phyloP scores from a whole-genome alignment of 2,888 invertebrate species.

The Chymomyza amoena region DNA sequence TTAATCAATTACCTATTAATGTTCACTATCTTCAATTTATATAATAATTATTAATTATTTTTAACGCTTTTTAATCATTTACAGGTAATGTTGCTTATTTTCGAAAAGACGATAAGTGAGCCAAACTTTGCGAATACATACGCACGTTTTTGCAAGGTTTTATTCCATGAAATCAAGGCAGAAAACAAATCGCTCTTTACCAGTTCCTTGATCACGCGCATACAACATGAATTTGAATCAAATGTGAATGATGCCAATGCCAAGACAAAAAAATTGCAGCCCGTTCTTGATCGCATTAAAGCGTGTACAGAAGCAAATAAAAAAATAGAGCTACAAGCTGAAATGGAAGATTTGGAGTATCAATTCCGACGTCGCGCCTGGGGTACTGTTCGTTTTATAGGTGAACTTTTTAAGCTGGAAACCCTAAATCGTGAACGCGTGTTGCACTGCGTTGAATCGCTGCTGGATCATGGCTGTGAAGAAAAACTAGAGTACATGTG shows the following conservation, averaged over 20 bases:
- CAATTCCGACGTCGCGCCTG: constrained; percentile 76
- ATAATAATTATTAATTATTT: background rate
- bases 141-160: constrained; percentile 75
- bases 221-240: constrained; percentile 74
- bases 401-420: constrained; percentile 75
- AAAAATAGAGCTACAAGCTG: constrained; percentile 71
- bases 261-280: constrained; percentile 71
- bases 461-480: constrained; percentile 72
- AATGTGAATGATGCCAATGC: constrained; percentile 77
- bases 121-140: constrained; percentile 77
- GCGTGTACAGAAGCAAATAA: constrained; percentile 62
- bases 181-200: constrained; percentile 69
- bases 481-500: constrained; percentile 77
- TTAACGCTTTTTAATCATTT: background rate
- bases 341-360: constrained; percentile 75
- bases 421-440: constrained; percentile 71
- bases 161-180: constrained; percentile 73
- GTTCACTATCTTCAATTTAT: background rate
- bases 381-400: constrained; percentile 77
- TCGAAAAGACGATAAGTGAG: constrained; percentile 77
- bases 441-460: constrained; percentile 67
- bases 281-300: constrained; percentile 66
- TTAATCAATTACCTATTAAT: too few species aligned
- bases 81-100: constrained; percentile 75
- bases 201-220: constrained; percentile 65